Conservation (phyloP, 2,797 vertebrate species). For the Uromys caudimaculatus region DNA sequence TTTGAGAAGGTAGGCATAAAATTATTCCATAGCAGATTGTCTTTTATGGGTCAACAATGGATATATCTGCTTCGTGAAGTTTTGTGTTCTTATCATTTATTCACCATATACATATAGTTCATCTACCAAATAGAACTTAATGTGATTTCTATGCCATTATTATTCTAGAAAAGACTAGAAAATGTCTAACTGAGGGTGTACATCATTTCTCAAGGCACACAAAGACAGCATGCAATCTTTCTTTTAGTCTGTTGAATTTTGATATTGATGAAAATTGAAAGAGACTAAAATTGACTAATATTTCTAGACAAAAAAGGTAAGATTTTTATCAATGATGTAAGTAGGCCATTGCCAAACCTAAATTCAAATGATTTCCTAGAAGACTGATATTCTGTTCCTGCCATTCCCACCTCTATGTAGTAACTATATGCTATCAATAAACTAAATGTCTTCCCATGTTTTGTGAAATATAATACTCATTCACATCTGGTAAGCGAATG, state of each 20-base stretch:
- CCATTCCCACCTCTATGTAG: neutral
- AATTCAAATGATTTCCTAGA: neutral
- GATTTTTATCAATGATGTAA: neutral
- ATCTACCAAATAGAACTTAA: neutral
- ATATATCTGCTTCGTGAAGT: neutral
- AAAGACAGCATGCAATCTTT: neutral
- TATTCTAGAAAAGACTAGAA: neutral
- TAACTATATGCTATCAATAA: neutral
- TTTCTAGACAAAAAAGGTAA: neutral
- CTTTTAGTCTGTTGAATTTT: neutral
- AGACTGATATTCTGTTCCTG: neutral
- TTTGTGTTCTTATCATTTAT: neutral
- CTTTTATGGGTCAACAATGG: neutral
- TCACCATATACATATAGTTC: neutral
- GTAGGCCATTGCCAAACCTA: neutral
- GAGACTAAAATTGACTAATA: neutral
- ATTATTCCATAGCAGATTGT: neutral
- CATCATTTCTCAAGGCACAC: neutral
- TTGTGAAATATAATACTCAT: neutral
- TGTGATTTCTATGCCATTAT: neutral
- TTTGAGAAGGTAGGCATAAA: neutral
- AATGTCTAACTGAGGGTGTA: neutral
- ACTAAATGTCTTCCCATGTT: neutral
- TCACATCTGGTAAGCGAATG: neutral
- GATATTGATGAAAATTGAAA: neutral